phyloP scores from a whole-genome alignment of 2,113 vertebrate genomes.

The Morone chrysops region DNA sequence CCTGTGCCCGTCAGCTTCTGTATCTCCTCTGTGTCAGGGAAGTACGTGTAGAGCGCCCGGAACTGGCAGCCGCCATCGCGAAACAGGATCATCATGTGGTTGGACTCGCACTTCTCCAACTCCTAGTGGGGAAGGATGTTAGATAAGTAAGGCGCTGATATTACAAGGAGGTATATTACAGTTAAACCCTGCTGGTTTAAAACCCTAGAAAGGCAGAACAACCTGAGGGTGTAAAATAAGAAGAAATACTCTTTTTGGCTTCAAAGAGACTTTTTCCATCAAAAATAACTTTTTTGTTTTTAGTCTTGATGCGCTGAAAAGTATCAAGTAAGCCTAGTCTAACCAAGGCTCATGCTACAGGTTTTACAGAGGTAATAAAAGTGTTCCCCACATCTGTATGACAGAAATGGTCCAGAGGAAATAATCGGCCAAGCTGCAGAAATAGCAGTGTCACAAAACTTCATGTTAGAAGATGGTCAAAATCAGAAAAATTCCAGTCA shows the following conservation, averaged over 20 bases:
- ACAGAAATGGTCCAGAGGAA: neutral
- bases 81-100: slow-evolving; percentile 97
- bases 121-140: slow-evolving; percentile 82
- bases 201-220: neutral
- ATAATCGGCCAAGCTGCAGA: neutral
- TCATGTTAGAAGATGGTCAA: neutral
- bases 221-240: neutral
- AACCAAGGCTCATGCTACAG: neutral
- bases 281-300: neutral
- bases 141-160: neutral
- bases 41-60: slow-evolving; percentile 93
- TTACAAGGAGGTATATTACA: neutral
- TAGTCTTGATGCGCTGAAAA: neutral
- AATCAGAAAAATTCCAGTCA: neutral
- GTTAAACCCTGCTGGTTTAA: neutral
- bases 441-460: neutral
- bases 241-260: neutral
- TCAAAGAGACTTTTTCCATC: neutral
- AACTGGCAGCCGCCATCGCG: slow-evolving; percentile 97
- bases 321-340: too few relatives aligned
- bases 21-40: slow-evolving; percentile 94
- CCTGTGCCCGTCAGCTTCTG: slow-evolving; percentile 93
- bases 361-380: neutral
- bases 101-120: slow-evolving; percentile 95
- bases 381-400: neutral